Conservation (phyloP, 1,140 invertebrate species). For the Pogonomyrmex californicus region DNA sequence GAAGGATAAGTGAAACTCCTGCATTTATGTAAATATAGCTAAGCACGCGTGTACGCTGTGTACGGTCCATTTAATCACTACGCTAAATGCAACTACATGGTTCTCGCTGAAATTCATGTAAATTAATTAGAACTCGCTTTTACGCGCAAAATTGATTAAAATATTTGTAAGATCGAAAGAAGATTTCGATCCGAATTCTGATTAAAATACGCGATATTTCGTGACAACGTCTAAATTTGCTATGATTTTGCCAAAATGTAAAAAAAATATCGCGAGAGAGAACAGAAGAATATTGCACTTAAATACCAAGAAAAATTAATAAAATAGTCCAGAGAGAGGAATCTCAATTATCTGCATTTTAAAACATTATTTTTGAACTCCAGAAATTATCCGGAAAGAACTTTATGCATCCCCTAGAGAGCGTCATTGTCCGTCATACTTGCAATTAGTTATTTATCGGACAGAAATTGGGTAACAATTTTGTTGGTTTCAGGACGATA, state of each 20-base stretch:
- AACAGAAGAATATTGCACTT: background rate
- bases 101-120: background rate
- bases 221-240: background rate
- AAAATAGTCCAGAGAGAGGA: background rate
- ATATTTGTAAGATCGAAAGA: background rate
- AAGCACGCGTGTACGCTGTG: constrained; percentile 9
- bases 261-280: background rate
- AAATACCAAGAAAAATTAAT: background rate
- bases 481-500: background rate
- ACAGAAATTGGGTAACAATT: background rate
- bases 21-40: constrained; percentile 46
- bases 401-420: background rate
- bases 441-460: background rate
- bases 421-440: constrained; percentile 9
- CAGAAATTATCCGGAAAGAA: background rate
- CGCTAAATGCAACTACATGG: constrained; percentile 35
- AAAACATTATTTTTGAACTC: constrained; percentile 8
- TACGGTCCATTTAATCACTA: constrained; percentile 29
- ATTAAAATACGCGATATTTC: background rate
- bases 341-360: constrained; percentile 2
- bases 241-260: background rate
- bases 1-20: constrained; percentile 47
- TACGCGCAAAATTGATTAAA: background rate
- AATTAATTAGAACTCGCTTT: constrained; percentile 5
- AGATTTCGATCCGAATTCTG: background rate